Conservation (phyloP, 1,140 invertebrate genomes). For the Drosophila punjabiensis region DNA sequence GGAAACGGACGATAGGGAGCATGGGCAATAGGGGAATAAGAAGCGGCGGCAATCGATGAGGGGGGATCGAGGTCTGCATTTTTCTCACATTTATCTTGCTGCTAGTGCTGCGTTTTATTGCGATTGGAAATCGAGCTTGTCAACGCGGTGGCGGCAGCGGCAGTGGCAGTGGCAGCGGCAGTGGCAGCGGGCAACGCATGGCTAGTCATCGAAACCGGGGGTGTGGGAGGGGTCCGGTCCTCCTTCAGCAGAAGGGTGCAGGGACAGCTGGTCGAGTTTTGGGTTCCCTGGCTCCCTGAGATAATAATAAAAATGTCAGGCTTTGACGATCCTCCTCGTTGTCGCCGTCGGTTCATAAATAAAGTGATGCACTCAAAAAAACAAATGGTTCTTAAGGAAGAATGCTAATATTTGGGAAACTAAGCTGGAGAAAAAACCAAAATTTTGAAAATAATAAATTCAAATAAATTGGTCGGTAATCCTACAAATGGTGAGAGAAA, state of each 20-base stretch:
- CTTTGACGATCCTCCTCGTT: conserved; percentile 62
- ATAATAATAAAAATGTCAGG: conserved; percentile 82
- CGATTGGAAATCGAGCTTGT: conserved; percentile 84
- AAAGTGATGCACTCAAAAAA: conserved; percentile 42
- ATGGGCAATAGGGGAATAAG: conserved; percentile 14
- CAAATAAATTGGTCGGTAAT: neutral
- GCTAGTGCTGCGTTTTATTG: conserved; percentile 83
- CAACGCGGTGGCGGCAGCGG: conserved; percentile 70
- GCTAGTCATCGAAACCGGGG: conserved; percentile 57
- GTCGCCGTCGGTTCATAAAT: conserved; percentile 71
- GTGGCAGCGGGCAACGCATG: conserved; percentile 71
- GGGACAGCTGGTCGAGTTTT: conserved; percentile 71
- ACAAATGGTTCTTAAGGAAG: neutral
- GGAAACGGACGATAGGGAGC: conserved; percentile 30
- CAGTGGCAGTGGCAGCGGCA: too few species aligned
- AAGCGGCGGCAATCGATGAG: conserved; percentile 8
- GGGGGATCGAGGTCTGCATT: conserved; percentile 60
- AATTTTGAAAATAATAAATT: neutral
- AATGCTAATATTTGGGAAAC: too few species aligned
- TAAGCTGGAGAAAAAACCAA: too few species aligned
- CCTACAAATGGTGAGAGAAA: neutral
- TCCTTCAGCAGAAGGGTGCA: neutral
- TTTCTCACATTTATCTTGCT: conserved; percentile 83
- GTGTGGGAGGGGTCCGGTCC: conserved; percentile 17
- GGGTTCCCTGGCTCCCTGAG: conserved; percentile 43